Conservation (phyloP, 2,113 vertebrate species). For the Erythrocercus mccallii region DNA sequence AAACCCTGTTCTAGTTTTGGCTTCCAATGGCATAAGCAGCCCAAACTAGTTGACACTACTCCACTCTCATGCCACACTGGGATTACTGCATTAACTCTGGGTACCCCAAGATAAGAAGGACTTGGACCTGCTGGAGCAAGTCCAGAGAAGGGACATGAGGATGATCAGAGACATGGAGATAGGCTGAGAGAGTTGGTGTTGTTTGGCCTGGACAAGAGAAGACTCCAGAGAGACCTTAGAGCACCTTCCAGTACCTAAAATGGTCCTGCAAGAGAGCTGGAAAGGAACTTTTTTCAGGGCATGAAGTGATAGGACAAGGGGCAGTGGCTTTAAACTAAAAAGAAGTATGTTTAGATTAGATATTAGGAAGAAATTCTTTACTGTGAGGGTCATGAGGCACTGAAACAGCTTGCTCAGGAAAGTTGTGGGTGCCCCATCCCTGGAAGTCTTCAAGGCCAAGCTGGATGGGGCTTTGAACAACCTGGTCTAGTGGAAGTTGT, state of each 20-base stretch:
- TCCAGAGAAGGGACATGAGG: background rate
- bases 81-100: background rate
- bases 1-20: background rate
- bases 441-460: background rate
- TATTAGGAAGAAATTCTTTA: background rate
- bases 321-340: background rate
- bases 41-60: background rate
- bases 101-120: background rate
- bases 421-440: background rate
- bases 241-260: background rate
- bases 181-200: background rate
- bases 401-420: background rate
- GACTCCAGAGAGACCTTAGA: background rate
- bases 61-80: background rate
- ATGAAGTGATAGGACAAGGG: background rate
- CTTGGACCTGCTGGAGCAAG: background rate
- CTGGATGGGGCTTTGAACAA: background rate
- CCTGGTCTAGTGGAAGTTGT: background rate
- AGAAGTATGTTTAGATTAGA: background rate
- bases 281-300: background rate
- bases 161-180: background rate
- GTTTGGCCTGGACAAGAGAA: background rate
- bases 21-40: background rate
- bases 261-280: fast-evolving
- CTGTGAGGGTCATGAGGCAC: background rate